Conservation (phyloP, 2,888 invertebrate genomes). For the Tetanocera ferruginea region DNA sequence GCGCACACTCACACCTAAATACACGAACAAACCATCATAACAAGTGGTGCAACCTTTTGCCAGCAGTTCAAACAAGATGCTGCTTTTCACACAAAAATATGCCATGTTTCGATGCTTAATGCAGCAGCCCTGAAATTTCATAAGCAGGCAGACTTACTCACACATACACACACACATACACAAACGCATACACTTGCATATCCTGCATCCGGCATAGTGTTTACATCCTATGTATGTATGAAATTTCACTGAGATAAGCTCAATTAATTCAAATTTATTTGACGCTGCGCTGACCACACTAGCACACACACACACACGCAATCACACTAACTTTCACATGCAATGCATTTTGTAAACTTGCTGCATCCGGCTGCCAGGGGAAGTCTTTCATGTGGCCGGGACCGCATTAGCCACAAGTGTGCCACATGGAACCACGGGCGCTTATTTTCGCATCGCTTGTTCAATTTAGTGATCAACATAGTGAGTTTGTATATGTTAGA, state of each 20-base stretch:
- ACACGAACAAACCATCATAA: neutral
- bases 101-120: neutral
- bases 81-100: neutral
- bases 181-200: neutral
- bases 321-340: neutral
- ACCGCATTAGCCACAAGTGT: slow-evolving; percentile 41
- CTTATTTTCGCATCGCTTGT: slow-evolving; percentile 23
- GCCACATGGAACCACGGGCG: slow-evolving; percentile 28
- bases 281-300: slow-evolving; percentile 43
- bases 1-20: neutral
- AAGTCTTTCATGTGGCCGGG: slow-evolving; percentile 36
- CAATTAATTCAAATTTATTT: slow-evolving; percentile 63
- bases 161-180: neutral
- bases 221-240: neutral
- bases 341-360: slow-evolving; percentile 30
- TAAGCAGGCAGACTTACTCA: neutral
- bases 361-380: slow-evolving; percentile 13
- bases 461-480: slow-evolving; percentile 36
- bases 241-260: slow-evolving; percentile 51
- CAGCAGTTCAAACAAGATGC: neutral
- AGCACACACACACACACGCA: neutral
- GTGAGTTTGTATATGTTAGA: slow-evolving; percentile 9
- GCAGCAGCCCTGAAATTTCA: slow-evolving; percentile 7
- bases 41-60: neutral
- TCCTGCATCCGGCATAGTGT: neutral